These are phyloP conservation scores for Podiceps cristatus DNA, from an alignment of 2,113 vertebrate genomes.

Conservation along the genomic window DNA sequence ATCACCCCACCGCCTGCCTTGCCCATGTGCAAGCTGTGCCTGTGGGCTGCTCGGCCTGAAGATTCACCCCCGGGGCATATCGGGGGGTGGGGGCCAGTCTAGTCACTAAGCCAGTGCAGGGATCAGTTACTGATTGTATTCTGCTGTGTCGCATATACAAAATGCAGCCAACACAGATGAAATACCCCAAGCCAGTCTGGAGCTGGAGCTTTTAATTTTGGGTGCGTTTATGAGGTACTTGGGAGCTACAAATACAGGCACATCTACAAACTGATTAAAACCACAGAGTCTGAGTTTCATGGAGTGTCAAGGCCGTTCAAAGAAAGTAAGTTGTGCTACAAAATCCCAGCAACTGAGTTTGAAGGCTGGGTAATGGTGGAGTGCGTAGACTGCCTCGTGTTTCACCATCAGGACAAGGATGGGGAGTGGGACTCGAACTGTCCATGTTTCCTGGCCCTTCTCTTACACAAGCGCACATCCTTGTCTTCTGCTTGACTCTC, in stretches of 20 bases:
- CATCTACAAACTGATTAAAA: not conserved
- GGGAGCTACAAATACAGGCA: not conserved
- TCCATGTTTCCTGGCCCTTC: not conserved
- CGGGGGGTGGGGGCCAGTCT: rapidly evolving
- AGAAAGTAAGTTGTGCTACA: not conserved
- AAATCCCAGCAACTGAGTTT: not conserved
- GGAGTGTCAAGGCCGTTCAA: rapidly evolving
- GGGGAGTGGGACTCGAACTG: not conserved
- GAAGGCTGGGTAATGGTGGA: not conserved
- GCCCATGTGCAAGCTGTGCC: not conserved
- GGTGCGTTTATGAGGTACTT: not conserved
- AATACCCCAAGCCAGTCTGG: not conserved
- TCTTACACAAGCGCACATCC: not conserved
- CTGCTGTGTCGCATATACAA: not conserved
- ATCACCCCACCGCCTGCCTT: rapidly evolving
- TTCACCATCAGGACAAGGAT: not conserved
- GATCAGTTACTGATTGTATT: not conserved
- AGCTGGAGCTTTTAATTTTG: not conserved
- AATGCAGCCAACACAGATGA: not conserved
- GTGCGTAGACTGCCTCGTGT: rapidly evolving
- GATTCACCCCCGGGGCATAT: not conserved
- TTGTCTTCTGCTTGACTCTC: not conserved
- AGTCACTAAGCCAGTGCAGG: not conserved
- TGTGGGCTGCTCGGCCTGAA: not conserved
- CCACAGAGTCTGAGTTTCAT: not conserved